A percentile compares a stretch with the other conserved stretches of the same genome.
Evolutionary conservation across 2,888 invertebrate genomes (phyloP).

Genomic region (Luperina testacea): DNA sequence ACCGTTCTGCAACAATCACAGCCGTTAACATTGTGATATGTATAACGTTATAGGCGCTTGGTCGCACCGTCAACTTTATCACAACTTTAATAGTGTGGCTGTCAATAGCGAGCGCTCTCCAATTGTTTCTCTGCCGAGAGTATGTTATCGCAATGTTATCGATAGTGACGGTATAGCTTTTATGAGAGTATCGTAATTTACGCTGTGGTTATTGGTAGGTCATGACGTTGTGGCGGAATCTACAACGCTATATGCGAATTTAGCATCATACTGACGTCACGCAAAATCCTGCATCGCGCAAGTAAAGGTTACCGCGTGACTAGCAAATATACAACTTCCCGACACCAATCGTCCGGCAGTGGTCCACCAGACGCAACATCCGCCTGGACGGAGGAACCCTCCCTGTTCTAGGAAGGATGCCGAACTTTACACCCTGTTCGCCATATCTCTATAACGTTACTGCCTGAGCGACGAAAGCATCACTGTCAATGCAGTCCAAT

Average conservation of each 20-base stretch:
- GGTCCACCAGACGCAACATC: background rate
- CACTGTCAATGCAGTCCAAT: background rate
- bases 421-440: background rate
- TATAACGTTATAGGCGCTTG: slow-evolving; percentile 35
- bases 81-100: slow-evolving; percentile 54
- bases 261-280: background rate
- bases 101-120: slow-evolving; percentile 49
- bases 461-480: background rate
- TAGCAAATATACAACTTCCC: background rate
- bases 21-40: slow-evolving; percentile 10
- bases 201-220: background rate
- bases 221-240: background rate
- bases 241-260: background rate
- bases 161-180: slow-evolving; percentile 10
- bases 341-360: background rate
- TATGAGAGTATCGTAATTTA: slow-evolving; percentile 15
- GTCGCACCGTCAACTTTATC: slow-evolving; percentile 44
- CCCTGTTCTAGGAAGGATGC: background rate
- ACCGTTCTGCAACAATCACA: slow-evolving; percentile 14
- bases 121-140: slow-evolving; percentile 54
- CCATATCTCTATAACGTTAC: background rate
- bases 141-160: slow-evolving; percentile 41
- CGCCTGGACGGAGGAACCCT: background rate
- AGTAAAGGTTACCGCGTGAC: background rate
- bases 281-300: background rate